phyloP scores from a whole-genome alignment of 2,797 vertebrate genomes.

The Tolypeutes matacus region DNA sequence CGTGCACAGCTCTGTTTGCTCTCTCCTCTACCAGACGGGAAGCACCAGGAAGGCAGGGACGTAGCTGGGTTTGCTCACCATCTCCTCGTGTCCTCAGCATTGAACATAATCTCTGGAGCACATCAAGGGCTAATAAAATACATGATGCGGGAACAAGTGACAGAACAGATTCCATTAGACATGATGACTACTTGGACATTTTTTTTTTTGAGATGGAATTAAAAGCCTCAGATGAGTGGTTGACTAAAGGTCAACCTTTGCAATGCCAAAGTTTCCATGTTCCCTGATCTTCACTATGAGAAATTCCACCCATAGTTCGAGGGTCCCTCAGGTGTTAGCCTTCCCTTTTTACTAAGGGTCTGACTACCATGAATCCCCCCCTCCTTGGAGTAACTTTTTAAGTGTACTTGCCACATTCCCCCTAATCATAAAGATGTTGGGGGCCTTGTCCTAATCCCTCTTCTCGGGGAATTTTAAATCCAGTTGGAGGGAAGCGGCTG shows the following conservation, averaged over 20 bases:
- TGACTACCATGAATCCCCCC: not conserved
- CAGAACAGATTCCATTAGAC: too few relatives aligned
- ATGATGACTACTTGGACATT: not conserved
- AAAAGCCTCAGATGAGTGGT: not conserved
- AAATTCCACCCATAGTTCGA: not conserved
- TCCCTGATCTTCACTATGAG: not conserved
- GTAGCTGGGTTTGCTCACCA: not conserved
- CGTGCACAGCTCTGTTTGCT: too few relatives aligned
- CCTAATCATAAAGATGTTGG: not conserved
- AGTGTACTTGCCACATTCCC: not conserved
- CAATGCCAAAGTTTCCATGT: not conserved
- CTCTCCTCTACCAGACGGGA: not conserved
- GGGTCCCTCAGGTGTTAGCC: not conserved
- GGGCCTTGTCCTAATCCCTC: not conserved
- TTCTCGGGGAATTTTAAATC: not conserved
- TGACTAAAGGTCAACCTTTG: not conserved
- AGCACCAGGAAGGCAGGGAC: not conserved
- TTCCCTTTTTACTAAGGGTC: not conserved
- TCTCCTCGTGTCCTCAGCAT: not conserved
- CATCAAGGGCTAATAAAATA: not conserved
- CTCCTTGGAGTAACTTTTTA: not conserved
- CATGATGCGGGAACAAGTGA: not conserved
- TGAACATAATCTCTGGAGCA: not conserved
- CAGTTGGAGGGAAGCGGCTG: not conserved
- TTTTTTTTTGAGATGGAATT: not conserved